These are phyloP conservation scores for Phyllostomus discolor DNA, from an alignment of 2,113 vertebrate genomes.

Conservation along the genomic window DNA sequence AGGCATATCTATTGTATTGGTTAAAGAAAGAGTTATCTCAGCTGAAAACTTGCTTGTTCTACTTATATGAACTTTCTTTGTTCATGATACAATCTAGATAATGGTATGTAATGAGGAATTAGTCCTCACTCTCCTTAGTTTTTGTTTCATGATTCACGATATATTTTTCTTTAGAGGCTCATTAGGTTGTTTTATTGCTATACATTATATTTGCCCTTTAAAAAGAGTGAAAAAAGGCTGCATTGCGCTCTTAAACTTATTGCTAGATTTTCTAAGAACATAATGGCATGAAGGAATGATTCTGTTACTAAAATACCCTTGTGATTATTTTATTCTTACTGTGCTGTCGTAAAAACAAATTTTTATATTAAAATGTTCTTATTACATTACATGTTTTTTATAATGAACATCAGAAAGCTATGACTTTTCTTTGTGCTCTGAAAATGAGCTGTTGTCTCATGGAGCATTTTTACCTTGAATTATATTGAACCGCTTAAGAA, in stretches of 20 bases:
- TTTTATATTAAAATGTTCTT: slow-evolving; percentile 28
- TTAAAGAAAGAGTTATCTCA: slow-evolving; percentile 17
- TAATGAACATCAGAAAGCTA: neutral
- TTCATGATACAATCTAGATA: neutral
- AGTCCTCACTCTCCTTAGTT: neutral
- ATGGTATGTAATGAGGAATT: neutral
- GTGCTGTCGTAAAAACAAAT: neutral
- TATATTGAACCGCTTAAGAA: neutral
- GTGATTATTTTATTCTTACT: slow-evolving; percentile 16
- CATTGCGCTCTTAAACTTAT: neutral
- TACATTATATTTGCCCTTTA: slow-evolving; percentile 46
- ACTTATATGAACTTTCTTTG: neutral
- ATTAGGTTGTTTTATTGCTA: slow-evolving; percentile 35
- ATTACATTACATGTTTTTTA: neutral
- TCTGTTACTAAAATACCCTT: neutral
- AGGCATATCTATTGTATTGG: neutral
- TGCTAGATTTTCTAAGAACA: neutral
- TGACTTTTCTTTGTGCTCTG: neutral
- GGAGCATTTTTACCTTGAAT: neutral
- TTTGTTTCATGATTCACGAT: neutral
- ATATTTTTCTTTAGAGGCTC: slow-evolving; percentile 16
- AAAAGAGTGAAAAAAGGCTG: neutral
- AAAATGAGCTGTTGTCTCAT: neutral
- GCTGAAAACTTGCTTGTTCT: slow-evolving; percentile 5
- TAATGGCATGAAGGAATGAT: neutral